These are phyloP conservation scores for Scaptomyza polygonia DNA, from an alignment of 2,888 invertebrate genomes.

Conservation along the genomic window DNA sequence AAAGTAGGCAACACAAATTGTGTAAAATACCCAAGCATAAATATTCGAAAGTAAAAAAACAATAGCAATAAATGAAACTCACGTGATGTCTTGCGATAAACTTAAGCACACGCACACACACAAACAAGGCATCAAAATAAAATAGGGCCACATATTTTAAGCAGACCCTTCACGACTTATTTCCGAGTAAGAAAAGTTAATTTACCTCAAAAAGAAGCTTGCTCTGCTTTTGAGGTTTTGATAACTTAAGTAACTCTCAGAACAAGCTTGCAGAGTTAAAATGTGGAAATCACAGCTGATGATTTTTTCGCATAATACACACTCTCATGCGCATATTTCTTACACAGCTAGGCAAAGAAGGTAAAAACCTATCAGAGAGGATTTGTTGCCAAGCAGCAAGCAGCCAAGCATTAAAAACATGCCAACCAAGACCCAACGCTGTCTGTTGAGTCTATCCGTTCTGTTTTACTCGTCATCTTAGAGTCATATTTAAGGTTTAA, in stretches of 20 bases:
- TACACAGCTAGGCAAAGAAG: conserved; percentile 13
- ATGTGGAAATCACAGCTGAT: conserved; percentile 16
- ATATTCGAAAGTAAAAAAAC: conserved; percentile 1
- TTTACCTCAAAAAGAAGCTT: no score
- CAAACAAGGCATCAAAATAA: not conserved
- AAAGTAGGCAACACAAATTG: conserved; percentile 70
- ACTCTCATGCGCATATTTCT: conserved; percentile 4
- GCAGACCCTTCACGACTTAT: not conserved
- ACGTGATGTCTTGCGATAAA: not conserved
- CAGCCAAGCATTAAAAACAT: not conserved
- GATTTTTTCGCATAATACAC: conserved; percentile 2
- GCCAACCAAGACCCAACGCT: not conserved
- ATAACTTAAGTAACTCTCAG: conserved; percentile 27
- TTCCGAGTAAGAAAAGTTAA: not conserved
- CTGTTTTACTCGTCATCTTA: conserved; percentile 28
- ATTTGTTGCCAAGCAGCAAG: conserved; percentile 64
- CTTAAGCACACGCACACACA: not conserved
- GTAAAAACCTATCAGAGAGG: conserved; percentile 60
- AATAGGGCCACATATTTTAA: not conserved
- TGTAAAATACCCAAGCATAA: conserved; percentile 14
- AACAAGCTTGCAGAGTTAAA: not conserved
- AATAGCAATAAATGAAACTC: conserved; percentile 9
- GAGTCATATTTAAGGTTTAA: conserved; percentile 59
- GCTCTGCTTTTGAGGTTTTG: conserved; percentile 8
- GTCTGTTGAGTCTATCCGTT: not conserved